Conservation (phyloP, 2,113 vertebrate species). For the Willisornis vidua region DNA sequence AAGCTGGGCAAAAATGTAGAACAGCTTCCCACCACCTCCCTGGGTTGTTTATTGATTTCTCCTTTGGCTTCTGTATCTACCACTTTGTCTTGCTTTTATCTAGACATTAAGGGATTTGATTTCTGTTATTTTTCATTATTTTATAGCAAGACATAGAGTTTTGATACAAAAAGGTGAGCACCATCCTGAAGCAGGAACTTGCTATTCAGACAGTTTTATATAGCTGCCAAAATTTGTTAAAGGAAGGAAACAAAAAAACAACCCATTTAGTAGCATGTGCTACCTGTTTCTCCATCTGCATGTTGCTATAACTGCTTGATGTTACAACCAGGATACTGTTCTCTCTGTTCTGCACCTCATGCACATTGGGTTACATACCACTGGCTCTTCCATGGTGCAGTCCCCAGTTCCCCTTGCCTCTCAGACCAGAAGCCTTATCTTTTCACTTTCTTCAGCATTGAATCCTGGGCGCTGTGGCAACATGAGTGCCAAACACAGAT, state of each 20-base stretch:
- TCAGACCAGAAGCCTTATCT: background rate
- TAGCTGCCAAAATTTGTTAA: background rate
- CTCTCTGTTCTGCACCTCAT: background rate
- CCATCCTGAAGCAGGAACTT: background rate
- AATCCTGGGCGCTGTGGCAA: background rate
- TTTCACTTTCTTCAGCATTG: background rate
- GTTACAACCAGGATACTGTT: background rate
- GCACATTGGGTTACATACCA: accelerated
- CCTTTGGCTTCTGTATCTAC: background rate
- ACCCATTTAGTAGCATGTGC: background rate
- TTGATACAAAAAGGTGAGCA: background rate
- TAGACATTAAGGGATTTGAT: background rate
- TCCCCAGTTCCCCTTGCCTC: background rate
- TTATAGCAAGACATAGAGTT: background rate
- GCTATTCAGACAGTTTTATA: background rate
- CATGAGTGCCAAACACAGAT: background rate
- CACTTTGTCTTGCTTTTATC: background rate
- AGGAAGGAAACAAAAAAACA: background rate
- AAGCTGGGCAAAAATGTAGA: background rate
- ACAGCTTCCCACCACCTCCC: background rate
- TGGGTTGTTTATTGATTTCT: background rate
- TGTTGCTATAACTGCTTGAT: background rate
- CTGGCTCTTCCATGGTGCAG: background rate
- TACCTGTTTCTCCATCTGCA: background rate
- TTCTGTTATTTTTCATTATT: background rate